Percentiles rank a stretch among this genome's conserved stretches.
These are phyloP conservation scores for Simalia tracyae DNA, from an alignment of 2,797 vertebrate species.

Conservation along the genomic window DNA sequence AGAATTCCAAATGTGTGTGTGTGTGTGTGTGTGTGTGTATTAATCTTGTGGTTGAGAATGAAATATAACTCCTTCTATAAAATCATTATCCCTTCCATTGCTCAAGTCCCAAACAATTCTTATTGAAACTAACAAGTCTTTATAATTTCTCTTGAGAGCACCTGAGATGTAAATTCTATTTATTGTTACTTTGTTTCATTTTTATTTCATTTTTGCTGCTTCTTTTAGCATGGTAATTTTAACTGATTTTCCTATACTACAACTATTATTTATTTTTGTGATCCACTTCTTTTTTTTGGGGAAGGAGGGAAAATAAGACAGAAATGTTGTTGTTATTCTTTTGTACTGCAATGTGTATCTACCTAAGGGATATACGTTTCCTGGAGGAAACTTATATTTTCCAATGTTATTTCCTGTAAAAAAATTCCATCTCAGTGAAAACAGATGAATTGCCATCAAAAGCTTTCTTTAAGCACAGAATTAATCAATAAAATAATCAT, in stretches of 20 bases:
- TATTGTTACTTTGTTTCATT: too few species aligned
- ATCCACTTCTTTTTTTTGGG: background rate
- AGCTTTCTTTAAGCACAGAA: too few species aligned
- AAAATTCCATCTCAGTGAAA: too few species aligned
- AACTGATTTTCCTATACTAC: background rate
- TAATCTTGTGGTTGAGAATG: conserved; percentile 23
- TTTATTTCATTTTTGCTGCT: too few species aligned
- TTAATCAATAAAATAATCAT: too few species aligned
- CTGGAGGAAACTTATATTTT: too few species aligned
- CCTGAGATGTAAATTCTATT: background rate
- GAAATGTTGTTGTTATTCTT: background rate
- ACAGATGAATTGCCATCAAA: too few species aligned
- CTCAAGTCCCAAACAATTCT: background rate
- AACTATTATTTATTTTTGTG: background rate
- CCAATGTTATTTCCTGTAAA: too few species aligned
- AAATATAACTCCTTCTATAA: background rate
- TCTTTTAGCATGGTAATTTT: background rate
- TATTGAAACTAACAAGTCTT: background rate
- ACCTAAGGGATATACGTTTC: background rate
- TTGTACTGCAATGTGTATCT: background rate
- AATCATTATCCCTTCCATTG: background rate
- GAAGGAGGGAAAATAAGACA: background rate
- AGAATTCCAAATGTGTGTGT: background rate
- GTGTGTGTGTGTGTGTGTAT: conserved; percentile 6
- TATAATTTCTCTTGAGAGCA: background rate